Evolutionary conservation across 2,797 vertebrate genomes (phyloP).

Genomic region (Spinus pinus): DNA sequence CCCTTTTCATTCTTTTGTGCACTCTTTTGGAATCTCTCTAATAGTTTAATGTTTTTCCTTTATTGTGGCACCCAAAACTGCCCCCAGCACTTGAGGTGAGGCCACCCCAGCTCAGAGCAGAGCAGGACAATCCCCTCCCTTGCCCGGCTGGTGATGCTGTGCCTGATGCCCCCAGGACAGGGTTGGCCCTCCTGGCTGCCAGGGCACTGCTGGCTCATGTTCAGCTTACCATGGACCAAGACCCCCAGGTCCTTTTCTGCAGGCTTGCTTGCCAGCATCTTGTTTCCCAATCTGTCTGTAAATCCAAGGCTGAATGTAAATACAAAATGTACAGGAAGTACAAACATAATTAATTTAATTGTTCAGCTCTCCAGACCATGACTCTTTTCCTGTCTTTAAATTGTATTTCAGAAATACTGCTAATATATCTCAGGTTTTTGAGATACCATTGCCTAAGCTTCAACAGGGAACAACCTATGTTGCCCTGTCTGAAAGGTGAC

Average conservation of each 20-base stretch:
- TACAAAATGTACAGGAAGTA: neutral
- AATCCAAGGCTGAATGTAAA: neutral
- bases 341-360: neutral
- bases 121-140: neutral
- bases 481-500: neutral
- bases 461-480: neutral
- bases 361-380: neutral
- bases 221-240: rapidly evolving
- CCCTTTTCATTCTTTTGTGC: neutral
- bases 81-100: rapidly evolving
- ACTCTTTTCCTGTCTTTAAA: neutral
- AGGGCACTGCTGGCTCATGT: rapidly evolving
- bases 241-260: rapidly evolving
- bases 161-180: neutral
- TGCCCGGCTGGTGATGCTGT: rapidly evolving
- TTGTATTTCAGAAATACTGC: neutral
- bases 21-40: neutral
- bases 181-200: neutral
- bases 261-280: rapidly evolving
- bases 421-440: neutral
- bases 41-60: rapidly evolving
- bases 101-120: rapidly evolving
- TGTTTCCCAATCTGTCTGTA: rapidly evolving
- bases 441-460: neutral
- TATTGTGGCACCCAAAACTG: rapidly evolving